phyloP scores from a whole-genome alignment of 1,140 invertebrate species.

The Akabosia matsudoensis region DNA sequence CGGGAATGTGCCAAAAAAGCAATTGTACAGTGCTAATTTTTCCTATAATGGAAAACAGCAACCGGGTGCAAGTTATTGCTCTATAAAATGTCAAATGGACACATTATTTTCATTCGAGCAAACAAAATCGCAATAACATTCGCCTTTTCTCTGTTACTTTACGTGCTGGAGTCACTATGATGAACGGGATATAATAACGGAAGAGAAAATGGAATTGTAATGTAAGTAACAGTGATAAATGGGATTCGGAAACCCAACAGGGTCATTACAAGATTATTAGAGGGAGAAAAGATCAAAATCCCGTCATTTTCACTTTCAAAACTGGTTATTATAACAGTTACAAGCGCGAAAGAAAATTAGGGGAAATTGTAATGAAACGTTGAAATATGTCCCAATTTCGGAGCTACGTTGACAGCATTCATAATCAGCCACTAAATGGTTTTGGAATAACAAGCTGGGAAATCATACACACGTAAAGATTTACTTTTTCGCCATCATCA shows the following conservation, averaged over 20 bases:
- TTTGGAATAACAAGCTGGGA: neutral
- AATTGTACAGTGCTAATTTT: neutral
- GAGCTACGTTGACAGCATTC: neutral
- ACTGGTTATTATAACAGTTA: neutral
- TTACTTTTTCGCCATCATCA: neutral
- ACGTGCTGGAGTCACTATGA: too few species aligned
- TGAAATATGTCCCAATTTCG: conserved; percentile 15
- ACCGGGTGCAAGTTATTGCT: conserved; percentile 20
- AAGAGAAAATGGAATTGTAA: too few species aligned
- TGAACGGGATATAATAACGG: too few species aligned
- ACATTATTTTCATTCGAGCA: conserved; percentile 15
- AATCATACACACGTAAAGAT: neutral
- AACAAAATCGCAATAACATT: neutral
- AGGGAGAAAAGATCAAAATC: neutral
- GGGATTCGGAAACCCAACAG: conserved; percentile 4
- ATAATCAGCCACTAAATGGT: neutral
- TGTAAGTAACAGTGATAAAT: conserved; percentile 1
- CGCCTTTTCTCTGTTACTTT: too few species aligned
- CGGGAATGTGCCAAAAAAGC: too few species aligned
- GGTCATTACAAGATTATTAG: conserved; percentile 24
- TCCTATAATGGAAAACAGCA: neutral
- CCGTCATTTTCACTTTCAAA: conserved; percentile 9
- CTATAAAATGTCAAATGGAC: conserved; percentile 18
- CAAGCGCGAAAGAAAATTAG: neutral
- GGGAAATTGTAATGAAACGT: neutral